phyloP scores from a whole-genome alignment of 2,113 vertebrate species.

The Pithys albifrons region DNA sequence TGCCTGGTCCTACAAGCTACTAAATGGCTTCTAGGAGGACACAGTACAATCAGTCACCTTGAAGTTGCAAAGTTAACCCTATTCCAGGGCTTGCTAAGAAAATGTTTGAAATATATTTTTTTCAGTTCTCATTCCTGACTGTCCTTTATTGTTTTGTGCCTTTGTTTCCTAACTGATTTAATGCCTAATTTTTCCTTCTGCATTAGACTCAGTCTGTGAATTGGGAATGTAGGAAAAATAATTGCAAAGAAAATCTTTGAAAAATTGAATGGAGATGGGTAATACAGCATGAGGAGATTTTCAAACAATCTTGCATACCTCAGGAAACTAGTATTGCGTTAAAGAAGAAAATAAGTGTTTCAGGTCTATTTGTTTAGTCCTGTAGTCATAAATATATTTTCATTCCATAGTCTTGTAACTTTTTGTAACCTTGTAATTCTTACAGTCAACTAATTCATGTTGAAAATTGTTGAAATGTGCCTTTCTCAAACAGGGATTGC shows the following conservation, averaged over 20 bases:
- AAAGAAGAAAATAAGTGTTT: not conserved
- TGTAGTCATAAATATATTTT: not conserved
- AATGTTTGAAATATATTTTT: fast-evolving
- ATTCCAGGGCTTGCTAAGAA: not conserved
- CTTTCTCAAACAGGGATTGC: slow-evolving; percentile 81
- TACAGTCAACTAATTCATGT: not conserved
- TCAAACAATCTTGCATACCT: not conserved
- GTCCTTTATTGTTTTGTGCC: not conserved
- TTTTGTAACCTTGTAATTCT: not conserved
- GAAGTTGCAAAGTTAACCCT: not conserved
- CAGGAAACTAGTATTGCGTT: not conserved
- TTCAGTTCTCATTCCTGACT: not conserved
- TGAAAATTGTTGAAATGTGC: not conserved
- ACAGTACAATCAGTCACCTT: not conserved
- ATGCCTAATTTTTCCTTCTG: not conserved
- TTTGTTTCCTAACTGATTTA: not conserved
- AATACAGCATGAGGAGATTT: not conserved
- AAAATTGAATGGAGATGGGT: not conserved
- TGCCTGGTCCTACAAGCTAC: not conserved
- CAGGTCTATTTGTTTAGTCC: not conserved
- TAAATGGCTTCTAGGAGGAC: not conserved
- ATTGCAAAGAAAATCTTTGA: not conserved
- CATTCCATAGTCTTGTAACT: not conserved
- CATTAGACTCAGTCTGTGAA: not conserved
- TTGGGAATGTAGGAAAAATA: not conserved